A percentile compares a stretch with the other conserved stretches of the same genome.
These are phyloP conservation scores for Speoplatyrhinus poulsoni DNA, from an alignment of 2,113 vertebrate species.

Conservation along the genomic window DNA sequence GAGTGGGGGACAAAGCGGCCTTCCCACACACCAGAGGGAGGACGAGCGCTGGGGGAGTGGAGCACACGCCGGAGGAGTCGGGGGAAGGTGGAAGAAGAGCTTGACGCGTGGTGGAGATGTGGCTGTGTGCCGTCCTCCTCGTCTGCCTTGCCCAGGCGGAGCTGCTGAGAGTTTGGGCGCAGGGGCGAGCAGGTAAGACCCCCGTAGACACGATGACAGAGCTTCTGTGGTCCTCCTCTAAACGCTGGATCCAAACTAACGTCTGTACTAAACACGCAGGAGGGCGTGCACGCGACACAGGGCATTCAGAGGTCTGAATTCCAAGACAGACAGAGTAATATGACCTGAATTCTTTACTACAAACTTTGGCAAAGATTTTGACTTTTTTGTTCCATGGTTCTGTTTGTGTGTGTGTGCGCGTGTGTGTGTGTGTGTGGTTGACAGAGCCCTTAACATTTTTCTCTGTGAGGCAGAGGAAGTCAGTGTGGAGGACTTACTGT, in stretches of 20 bases:
- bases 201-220: not conserved
- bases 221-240: not conserved
- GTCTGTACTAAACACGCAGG: not conserved
- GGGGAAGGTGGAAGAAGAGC: conserved; percentile 54
- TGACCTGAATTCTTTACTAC: conserved; percentile 20
- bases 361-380: conserved; percentile 9
- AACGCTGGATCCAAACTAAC: not conserved
- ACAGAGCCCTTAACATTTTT: conserved; percentile 37
- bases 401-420: conserved; percentile 3
- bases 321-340: conserved; percentile 1
- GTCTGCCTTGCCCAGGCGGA: conserved; percentile 79
- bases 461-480: conserved; percentile 43
- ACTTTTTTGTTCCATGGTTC: conserved; percentile 5
- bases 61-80: conserved; percentile 45
- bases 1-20: conserved; percentile 35
- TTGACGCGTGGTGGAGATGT: conserved; percentile 68
- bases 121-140: conserved; percentile 74
- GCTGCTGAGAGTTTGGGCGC: conserved; percentile 73
- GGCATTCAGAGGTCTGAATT: not conserved
- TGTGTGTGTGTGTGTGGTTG: conserved; percentile 7
- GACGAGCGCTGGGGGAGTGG: conserved; percentile 35
- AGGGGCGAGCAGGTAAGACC: conserved; percentile 72
- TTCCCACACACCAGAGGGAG: conserved; percentile 37
- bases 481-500: conserved; percentile 25
- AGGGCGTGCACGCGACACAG: not conserved